A percentile compares a stretch with the other conserved stretches of the same genome.
phyloP scores from a whole-genome alignment of 2,797 vertebrate species.

The Mormyrops boulengeri region DNA sequence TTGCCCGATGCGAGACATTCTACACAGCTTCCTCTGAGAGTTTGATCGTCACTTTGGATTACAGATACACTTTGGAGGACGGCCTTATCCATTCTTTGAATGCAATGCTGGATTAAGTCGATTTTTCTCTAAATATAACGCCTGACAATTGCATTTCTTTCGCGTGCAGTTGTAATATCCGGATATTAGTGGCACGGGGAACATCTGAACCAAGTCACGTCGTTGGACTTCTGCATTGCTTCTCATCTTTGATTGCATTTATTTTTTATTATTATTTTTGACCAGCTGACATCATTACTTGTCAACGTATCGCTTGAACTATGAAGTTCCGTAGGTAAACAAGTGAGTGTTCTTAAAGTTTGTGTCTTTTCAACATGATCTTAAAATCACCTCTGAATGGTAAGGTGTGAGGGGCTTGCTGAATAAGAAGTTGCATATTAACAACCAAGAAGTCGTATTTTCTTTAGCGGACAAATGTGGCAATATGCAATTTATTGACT shows the following conservation, averaged over 20 bases:
- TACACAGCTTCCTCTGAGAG: neutral
- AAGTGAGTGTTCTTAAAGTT: conserved; percentile 11
- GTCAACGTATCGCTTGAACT: neutral
- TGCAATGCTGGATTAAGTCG: conserved; percentile 19
- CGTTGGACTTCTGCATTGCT: neutral
- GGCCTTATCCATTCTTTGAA: neutral
- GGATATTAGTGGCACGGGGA: conserved; percentile 7
- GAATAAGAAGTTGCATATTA: neutral
- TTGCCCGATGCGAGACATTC: neutral
- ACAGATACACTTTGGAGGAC: conserved; percentile 6
- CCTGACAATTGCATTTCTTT: neutral
- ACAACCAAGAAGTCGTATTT: neutral
- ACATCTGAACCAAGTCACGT: conserved; percentile 1
- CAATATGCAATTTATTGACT: neutral
- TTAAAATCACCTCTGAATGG: neutral
- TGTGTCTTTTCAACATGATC: neutral
- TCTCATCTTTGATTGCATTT: neutral
- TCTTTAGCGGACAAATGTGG: neutral
- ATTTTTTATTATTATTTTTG: neutral
- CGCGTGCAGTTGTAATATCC: conserved; percentile 7
- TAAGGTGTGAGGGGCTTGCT: neutral
- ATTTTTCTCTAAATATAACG: neutral
- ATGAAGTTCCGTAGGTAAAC: conserved; percentile 16
- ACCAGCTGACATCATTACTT: conserved; percentile 6
- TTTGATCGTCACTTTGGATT: conserved; percentile 12